Percentiles rank a stretch among this genome's conserved stretches.
Evolutionary conservation across 2,797 vertebrate species (phyloP).

Genomic region (Cyclura pinguis): DNA sequence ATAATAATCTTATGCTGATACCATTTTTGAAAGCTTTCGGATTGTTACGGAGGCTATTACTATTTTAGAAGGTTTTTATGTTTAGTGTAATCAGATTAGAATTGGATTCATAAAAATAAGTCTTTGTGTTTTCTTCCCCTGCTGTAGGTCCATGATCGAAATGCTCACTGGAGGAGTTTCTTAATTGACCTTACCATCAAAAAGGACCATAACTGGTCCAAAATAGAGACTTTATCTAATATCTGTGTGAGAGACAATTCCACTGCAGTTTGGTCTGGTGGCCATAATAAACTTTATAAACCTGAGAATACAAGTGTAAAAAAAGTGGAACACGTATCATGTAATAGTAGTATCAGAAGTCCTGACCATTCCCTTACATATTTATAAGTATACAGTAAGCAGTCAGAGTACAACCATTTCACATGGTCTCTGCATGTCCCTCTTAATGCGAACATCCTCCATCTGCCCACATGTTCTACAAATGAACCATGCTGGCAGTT

Average conservation of each 20-base stretch:
- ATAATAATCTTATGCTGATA: not conserved
- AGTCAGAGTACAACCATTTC: not conserved
- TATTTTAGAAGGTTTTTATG: not conserved
- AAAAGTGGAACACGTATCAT: not conserved
- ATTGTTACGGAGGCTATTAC: not conserved
- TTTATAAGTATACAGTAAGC: rapidly evolving
- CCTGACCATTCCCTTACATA: rapidly evolving
- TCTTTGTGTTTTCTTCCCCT: not conserved
- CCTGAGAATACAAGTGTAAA: not conserved
- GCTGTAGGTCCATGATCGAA: slow-evolving; percentile 73
- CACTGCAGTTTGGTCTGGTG: not conserved
- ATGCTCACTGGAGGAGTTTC: slow-evolving; percentile 76
- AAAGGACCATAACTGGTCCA: slow-evolving; percentile 78
- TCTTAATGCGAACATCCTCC: not conserved
- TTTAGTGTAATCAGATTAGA: not conserved
- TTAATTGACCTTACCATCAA: slow-evolving; percentile 75
- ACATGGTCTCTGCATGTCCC: not conserved
- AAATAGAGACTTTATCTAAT: slow-evolving; percentile 64
- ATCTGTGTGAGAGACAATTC: not conserved
- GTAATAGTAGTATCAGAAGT: rapidly evolving
- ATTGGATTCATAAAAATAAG: not conserved
- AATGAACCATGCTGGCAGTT: not conserved
- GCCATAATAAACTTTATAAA: slow-evolving; percentile 36
- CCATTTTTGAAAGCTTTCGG: not conserved
- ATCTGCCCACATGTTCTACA: not conserved